Base-by-base conservation (phyloP, 92 coral and sea anemone species). In the Epizoanthus ramosus region DNA sequence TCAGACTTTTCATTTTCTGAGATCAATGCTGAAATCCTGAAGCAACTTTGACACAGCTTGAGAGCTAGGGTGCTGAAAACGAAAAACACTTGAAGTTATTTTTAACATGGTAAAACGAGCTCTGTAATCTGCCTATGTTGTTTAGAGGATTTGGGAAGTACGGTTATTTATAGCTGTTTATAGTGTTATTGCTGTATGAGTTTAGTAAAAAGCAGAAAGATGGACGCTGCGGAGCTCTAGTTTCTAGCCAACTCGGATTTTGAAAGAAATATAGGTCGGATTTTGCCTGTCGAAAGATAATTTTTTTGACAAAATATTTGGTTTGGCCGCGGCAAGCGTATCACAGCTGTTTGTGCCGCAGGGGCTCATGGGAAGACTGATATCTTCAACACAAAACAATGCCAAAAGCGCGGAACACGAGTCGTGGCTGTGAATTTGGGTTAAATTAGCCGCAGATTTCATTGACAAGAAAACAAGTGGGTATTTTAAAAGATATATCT, bases 341-440 rank as follows among this genome's bases (percentile, higher is more conserved):
- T 45, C 82, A 61, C 82, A 77, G 82, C 71, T 77, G 82, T 68
- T 37, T 53, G 81, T 58, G 82, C 82, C 82, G 82, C 82, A 57
- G 56, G 82, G 82, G 31, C 41, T 4, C 71, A 60, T 65, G 82
- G 82, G 82, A 77, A 77, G 82, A 65, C 70, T 68, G 28, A 37
- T 77, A 69, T 43, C 68, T 39, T 28, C 43, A 61, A 35, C 65
- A 37, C 65, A 37, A 65, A 33, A 77, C 59, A 77, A 74, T 59
- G 69, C 70, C 59, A 61, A 77, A 41, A 77, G 71, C 59, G 71
- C 70, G 82, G 75, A 77, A 77, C 82, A 77, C 70, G 70, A 77
- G 70, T 21, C 21, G 13, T 24, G 52, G 70, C 17, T 5, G 35
- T 15, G 31, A 41, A 67, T 25, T 67, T 67, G 72, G 23, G 39